A percentile compares a stretch with the other conserved stretches of the same genome.
phyloP scores from a whole-genome alignment of 2,888 invertebrate species.

The Matsumyia berberina region DNA sequence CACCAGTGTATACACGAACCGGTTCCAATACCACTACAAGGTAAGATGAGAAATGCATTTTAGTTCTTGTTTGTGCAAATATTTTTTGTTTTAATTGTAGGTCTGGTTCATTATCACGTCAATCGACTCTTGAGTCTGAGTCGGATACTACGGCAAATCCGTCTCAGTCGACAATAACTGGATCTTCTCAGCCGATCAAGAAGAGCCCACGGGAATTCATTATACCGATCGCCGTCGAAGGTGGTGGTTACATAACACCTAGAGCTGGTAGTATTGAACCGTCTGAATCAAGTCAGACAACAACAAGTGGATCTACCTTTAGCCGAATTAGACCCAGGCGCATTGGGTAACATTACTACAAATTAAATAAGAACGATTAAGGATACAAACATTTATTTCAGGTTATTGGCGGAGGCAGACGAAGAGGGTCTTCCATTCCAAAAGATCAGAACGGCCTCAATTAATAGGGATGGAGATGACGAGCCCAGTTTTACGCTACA shows the following conservation, averaged over 20 bases:
- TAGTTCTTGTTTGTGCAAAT: neutral
- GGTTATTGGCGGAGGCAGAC: slow-evolving; percentile 88
- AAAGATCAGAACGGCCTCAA: slow-evolving; percentile 86
- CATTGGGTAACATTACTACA: slow-evolving; percentile 87
- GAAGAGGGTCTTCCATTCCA: slow-evolving; percentile 88
- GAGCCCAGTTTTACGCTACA: slow-evolving; percentile 87
- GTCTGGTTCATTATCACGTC: slow-evolving; percentile 84
- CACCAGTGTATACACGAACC: slow-evolving; percentile 81
- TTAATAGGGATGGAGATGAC: slow-evolving; percentile 86
- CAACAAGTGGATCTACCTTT: slow-evolving; percentile 85
- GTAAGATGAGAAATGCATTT: slow-evolving; percentile 71
- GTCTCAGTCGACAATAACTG: slow-evolving; percentile 87
- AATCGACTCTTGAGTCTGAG: slow-evolving; percentile 90
- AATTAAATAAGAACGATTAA: neutral
- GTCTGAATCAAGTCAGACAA: slow-evolving; percentile 87
- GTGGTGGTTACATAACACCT: slow-evolving; percentile 90
- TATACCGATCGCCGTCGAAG: slow-evolving; percentile 96
- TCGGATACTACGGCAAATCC: slow-evolving; percentile 85
- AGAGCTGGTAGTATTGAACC: slow-evolving; percentile 91
- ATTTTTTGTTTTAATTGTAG: slow-evolving; percentile 71
- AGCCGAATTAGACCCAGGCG: slow-evolving; percentile 86
- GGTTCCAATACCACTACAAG: slow-evolving; percentile 82
- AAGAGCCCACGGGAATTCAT: slow-evolving; percentile 96
- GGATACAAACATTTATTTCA: slow-evolving; percentile 80
- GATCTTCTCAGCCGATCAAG: slow-evolving; percentile 89